Base-by-base conservation (phyloP, 2,888 invertebrate genomes). In the Protonemura montana region DNA sequence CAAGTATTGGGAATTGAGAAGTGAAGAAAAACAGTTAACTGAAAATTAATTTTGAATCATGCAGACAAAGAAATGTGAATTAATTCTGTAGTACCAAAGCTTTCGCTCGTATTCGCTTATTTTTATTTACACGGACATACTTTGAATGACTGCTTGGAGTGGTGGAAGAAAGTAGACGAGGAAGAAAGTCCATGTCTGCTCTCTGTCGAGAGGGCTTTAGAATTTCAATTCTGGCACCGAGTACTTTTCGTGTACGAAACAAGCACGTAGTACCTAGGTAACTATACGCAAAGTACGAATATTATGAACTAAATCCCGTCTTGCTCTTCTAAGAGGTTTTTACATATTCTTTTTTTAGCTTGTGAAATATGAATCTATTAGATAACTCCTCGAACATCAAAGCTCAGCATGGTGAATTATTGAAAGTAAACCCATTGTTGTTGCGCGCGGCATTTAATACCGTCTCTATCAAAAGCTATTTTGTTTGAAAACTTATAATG, bases 401-500 rank as follows among this genome's bases (percentile, higher is more conserved):
- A 59, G 59, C 59, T 21, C 3, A 21, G 59, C 59, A 13, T 1
- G 13, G 6, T 59, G 21, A 59, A 59, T 59, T 59, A 59, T 59
- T 59, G 59, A 59, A 78, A 78, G 28, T 78, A 78, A 78, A 5
- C 78, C 28, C n/a, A 28, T 78, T 28, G 26, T 28, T 78, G 28
- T 78, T 78, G 78, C 5, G 21, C 59, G 13, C 21, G 59, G 30
- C 30, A 81, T 30, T 81, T 28, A 81, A 81, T 28, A 81, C 81
- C 30, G 13, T n/a, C 29, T 81, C 29, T 29, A 21, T 59, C 59
- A 59, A 16, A 10, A 81, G 81, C 81, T 81, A 81, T 81, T 29
- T 29, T 30, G 81, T 81, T 81, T 29, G 30, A 30, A 35, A 81
- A 81, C 28, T 81, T 28, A 78, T 78, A 25, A 78, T 78, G 78